A percentile compares a stretch with the other conserved stretches of the same genome.
Conservation (phyloP, 2,888 invertebrate genomes). For the Drosophila falleni region DNA sequence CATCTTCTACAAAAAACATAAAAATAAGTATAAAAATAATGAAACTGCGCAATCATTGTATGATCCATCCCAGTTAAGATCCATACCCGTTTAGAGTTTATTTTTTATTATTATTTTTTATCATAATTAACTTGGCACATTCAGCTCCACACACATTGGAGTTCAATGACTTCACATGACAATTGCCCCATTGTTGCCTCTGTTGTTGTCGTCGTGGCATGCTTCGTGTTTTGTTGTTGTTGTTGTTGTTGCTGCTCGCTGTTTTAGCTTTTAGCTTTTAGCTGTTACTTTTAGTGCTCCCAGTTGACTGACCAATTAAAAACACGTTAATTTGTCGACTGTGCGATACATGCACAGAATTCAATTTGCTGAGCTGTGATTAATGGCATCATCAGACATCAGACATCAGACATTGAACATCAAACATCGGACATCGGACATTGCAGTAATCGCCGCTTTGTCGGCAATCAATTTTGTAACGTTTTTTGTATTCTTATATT, state of each 20-base stretch:
- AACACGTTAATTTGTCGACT: constrained; percentile 76
- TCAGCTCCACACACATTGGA: constrained; percentile 20
- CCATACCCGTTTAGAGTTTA: constrained; percentile 29
- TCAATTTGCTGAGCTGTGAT: constrained; percentile 71
- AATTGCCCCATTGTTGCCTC: constrained; percentile 59
- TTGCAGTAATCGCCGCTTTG: constrained; percentile 38
- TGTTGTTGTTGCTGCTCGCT: constrained; percentile 16
- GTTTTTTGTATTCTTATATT: constrained; percentile 21
- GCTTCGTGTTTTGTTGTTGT: constrained; percentile 27
- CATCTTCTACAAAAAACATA: background rate
- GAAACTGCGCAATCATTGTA: constrained; percentile 17
- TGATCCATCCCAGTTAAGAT: constrained; percentile 2
- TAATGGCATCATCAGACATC: constrained; percentile 50
- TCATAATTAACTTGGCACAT: constrained; percentile 56
- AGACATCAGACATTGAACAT: constrained; percentile 9
- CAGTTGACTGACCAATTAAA: constrained; percentile 64
- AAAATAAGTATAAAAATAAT: background rate
- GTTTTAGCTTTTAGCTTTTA: constrained; percentile 31
- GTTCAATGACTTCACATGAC: constrained; percentile 67
- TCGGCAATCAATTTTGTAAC: constrained; percentile 53
- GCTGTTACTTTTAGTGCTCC: constrained; percentile 58
- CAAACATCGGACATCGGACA: constrained; percentile 8
- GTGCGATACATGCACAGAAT: constrained; percentile 56
- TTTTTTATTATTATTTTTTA: background rate
- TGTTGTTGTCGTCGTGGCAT: constrained; percentile 32